Percentiles rank a stretch among this genome's conserved stretches.
Evolutionary conservation across 1,140 invertebrate species (phyloP).

Genomic region (Cherax quadricarinatus): DNA sequence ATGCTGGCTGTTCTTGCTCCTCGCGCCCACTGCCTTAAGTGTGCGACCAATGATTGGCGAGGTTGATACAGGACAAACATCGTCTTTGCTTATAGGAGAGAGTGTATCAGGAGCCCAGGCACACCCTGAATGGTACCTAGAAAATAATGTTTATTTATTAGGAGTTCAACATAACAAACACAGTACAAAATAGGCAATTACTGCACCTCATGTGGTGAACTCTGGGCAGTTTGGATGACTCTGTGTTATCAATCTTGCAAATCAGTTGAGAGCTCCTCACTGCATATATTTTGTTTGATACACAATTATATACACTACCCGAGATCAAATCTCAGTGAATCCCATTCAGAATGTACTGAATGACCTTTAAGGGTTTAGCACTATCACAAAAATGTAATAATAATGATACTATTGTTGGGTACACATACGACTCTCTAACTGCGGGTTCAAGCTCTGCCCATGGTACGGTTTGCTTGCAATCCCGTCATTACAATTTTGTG

Average conservation of each 20-base stretch:
- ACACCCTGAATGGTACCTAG: constrained; percentile 31
- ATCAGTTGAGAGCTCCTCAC: background rate
- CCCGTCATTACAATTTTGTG: too few species aligned
- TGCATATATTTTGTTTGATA: too few species aligned
- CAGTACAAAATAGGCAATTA: background rate
- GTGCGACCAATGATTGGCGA: constrained; percentile 27
- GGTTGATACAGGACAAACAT: background rate
- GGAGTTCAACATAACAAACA: background rate
- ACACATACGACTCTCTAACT: too few species aligned
- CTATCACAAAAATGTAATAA: too few species aligned
- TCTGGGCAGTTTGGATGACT: background rate
- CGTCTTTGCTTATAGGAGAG: background rate
- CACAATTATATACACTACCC: too few species aligned
- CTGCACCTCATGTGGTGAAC: background rate
- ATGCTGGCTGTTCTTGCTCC: background rate
- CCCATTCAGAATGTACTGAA: too few species aligned
- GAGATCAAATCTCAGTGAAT: too few species aligned
- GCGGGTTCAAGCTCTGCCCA: too few species aligned
- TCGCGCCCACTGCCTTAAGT: constrained; percentile 9
- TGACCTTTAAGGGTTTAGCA: too few species aligned
- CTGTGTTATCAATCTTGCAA: background rate
- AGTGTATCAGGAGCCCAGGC: constrained; percentile 28
- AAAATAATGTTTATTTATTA: background rate
- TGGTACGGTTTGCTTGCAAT: too few species aligned
- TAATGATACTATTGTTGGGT: too few species aligned